Conservation (phyloP, 1,140 invertebrate species). For the Reticulitermes speratus region DNA sequence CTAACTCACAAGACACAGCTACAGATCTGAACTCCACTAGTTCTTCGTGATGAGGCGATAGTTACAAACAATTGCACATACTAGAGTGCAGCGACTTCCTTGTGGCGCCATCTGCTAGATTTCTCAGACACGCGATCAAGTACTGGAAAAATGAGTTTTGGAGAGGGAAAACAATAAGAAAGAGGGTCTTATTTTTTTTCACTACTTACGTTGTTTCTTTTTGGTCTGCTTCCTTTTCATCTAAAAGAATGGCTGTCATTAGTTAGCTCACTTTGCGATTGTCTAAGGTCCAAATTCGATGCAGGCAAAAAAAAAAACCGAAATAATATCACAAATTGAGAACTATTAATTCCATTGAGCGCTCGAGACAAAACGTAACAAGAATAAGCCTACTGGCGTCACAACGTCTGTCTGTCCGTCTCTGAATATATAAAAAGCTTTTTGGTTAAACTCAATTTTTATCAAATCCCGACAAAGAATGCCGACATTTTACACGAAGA, state of each 20-base stretch:
- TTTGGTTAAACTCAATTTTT: no score
- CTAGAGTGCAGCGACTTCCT: not conserved
- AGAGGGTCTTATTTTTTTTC: not conserved
- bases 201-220: not conserved
- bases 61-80: not conserved
- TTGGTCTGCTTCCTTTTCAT: not conserved
- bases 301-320: not conserved
- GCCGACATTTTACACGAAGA: no score
- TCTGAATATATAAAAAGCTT: no score
- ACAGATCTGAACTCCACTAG: no score
- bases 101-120: not conserved
- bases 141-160: not conserved
- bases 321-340: not conserved
- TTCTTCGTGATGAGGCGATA: not conserved
- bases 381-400: no score
- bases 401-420: no score
- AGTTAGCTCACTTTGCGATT: not conserved
- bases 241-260: not conserved
- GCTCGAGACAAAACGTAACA: no score
- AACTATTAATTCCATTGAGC: no score
- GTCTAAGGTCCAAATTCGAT: not conserved
- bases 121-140: conserved; percentile 7
- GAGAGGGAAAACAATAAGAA: not conserved
- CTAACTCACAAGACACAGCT: no score
- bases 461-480: no score